These are phyloP conservation scores for Oryzias dopingdopingensis DNA, from an alignment of 2,797 vertebrate species.

Conservation along the genomic window DNA sequence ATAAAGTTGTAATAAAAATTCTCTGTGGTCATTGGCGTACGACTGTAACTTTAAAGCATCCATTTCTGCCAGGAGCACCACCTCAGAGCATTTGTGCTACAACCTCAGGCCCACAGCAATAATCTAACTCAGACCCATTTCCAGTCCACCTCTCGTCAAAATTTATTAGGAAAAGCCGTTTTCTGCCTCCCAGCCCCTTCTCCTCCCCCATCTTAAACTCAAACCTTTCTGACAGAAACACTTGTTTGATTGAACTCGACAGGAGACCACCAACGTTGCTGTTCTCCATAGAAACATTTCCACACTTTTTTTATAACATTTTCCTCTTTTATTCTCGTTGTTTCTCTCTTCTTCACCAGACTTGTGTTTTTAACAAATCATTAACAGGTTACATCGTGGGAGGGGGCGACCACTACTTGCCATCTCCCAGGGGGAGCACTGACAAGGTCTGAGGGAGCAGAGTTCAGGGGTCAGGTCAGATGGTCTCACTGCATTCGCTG, in stretches of 20 bases:
- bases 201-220: slow-evolving; percentile 35
- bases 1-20: slow-evolving; percentile 17
- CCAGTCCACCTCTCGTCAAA: slow-evolving; percentile 43
- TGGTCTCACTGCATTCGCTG: slow-evolving; percentile 40
- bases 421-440: slow-evolving; percentile 60
- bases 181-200: slow-evolving; percentile 31
- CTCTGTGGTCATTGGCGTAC: background rate
- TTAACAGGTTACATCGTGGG: slow-evolving; percentile 57
- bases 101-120: slow-evolving; percentile 45
- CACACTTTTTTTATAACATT: slow-evolving; percentile 54
- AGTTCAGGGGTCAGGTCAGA: slow-evolving; percentile 72
- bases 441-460: slow-evolving; percentile 65
- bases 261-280: slow-evolving; percentile 74
- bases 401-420: slow-evolving; percentile 41
- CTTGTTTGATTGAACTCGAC: slow-evolving; percentile 67
- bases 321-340: slow-evolving; percentile 46
- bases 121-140: slow-evolving; percentile 43
- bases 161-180: slow-evolving; percentile 48
- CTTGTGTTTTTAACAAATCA: slow-evolving; percentile 77
- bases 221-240: slow-evolving; percentile 64
- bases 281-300: slow-evolving; percentile 68
- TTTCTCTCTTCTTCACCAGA: slow-evolving; percentile 18
- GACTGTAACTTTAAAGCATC: slow-evolving; percentile 7
- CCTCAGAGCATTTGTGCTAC: slow-evolving; percentile 25
- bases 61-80: slow-evolving; percentile 12